These are phyloP conservation scores for Drosophila ambigua DNA, from an alignment of 1,140 invertebrate species.

Conservation along the genomic window DNA sequence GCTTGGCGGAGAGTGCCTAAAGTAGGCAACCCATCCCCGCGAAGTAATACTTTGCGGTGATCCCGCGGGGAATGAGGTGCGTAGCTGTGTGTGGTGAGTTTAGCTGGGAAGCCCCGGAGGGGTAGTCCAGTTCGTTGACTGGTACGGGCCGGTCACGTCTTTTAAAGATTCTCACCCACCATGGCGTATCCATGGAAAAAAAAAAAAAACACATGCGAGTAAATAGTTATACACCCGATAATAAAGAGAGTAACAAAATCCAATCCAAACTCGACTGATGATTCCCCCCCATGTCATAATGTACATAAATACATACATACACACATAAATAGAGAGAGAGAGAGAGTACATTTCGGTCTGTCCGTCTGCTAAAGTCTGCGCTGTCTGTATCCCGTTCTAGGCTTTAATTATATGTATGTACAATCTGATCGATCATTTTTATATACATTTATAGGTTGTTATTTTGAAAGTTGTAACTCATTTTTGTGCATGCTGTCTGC, in stretches of 20 bases:
- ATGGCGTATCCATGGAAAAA: too few species aligned
- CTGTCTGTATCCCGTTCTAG: constrained; percentile 32
- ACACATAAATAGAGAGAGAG: too few species aligned
- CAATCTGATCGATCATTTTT: constrained; percentile 63
- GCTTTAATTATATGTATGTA: constrained; percentile 46
- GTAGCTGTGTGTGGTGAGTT: too few species aligned
- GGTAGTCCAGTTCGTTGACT: too few species aligned
- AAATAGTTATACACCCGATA: constrained; percentile 17
- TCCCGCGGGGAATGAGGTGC: too few species aligned
- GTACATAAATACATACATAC: constrained; percentile 30
- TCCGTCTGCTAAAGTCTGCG: constrained; percentile 26
- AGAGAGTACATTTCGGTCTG: not conserved
- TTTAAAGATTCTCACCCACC: too few species aligned
- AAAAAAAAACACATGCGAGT: not conserved
- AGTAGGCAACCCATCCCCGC: too few species aligned
- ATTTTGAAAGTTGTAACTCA: constrained; percentile 65
- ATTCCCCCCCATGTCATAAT: constrained; percentile 42
- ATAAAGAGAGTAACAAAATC: constrained; percentile 3
- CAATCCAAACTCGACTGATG: constrained; percentile 32
- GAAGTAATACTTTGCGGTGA: too few species aligned
- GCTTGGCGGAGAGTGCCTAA: too few species aligned
- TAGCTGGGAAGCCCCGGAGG: too few species aligned
- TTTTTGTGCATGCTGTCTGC: constrained; percentile 18
- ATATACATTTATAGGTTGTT: constrained; percentile 83
- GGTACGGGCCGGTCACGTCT: too few species aligned